Evolutionary conservation across 2,113 vertebrate species (phyloP).

Genomic region (Paedocypris sp.): DNA sequence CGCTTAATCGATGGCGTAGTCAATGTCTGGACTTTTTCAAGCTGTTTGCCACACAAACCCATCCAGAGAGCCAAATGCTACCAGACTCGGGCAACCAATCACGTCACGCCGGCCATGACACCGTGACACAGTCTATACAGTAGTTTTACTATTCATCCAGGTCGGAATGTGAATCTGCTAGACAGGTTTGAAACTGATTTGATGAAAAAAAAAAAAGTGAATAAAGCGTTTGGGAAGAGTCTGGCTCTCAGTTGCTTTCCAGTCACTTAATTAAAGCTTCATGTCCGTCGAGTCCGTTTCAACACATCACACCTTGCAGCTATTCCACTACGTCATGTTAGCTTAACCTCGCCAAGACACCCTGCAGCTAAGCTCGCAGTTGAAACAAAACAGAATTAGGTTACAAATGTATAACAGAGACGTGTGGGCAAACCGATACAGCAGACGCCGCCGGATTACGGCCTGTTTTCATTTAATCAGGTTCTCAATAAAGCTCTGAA

Average conservation of each 20-base stretch:
- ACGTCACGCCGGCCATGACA: background rate
- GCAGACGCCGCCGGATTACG: constrained; percentile 55
- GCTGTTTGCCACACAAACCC: constrained; percentile 6
- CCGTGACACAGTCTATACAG: background rate
- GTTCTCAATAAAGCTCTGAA: constrained; percentile 53
- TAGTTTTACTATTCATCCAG: too few relatives aligned
- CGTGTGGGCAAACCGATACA: constrained; percentile 44
- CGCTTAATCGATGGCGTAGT: constrained; percentile 7
- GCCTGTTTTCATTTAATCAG: constrained; percentile 68
- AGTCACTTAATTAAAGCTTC: constrained; percentile 52
- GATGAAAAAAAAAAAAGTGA: constrained; percentile 43
- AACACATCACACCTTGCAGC: constrained; percentile 50
- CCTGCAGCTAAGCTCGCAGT: constrained; percentile 51
- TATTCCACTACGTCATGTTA: constrained; percentile 56
- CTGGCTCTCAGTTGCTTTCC: constrained; percentile 14
- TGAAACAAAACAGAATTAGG: constrained; percentile 66
- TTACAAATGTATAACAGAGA: constrained; percentile 62
- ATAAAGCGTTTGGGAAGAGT: constrained; percentile 45
- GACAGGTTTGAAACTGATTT: background rate
- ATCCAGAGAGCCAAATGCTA: background rate
- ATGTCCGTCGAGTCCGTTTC: constrained; percentile 49
- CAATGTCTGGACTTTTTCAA: constrained; percentile 13
- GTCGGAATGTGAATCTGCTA: background rate
- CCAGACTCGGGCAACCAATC: background rate
- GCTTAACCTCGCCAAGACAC: constrained; percentile 60